These are phyloP conservation scores for Enteromius afrohamiltoni DNA, from an alignment of 2,797 vertebrate genomes.

Conservation along the genomic window DNA sequence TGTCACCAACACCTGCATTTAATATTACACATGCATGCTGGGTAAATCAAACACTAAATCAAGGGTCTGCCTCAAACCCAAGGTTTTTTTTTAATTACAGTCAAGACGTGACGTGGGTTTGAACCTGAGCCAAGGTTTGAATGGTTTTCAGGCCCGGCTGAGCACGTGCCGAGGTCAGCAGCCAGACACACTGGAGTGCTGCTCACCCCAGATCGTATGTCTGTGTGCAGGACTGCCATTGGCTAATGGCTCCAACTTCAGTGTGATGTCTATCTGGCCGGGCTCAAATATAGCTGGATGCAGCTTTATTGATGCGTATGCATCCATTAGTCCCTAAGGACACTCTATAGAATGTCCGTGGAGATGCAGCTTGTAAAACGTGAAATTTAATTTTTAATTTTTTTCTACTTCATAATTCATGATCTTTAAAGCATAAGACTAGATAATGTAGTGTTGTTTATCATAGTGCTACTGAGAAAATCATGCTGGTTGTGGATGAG, in stretches of 20 bases:
- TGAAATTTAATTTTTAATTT: too few species aligned
- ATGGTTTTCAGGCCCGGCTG: constrained; percentile 18
- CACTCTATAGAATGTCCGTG: background rate
- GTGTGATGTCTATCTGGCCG: background rate
- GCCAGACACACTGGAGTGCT: constrained; percentile 27
- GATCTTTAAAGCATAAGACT: background rate
- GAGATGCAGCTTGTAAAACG: background rate
- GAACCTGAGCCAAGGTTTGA: constrained; percentile 43
- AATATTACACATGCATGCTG: constrained; percentile 25
- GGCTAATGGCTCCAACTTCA: background rate
- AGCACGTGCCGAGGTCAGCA: constrained; percentile 36
- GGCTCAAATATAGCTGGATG: background rate
- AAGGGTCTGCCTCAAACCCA: constrained; percentile 1
- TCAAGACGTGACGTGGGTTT: constrained; percentile 4
- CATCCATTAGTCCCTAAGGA: background rate
- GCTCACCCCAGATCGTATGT: background rate
- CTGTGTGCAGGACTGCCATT: background rate
- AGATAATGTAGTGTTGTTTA: background rate
- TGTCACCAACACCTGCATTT: constrained; percentile 36
- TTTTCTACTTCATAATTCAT: background rate
- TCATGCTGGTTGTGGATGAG: background rate
- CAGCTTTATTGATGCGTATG: background rate
- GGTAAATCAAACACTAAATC: background rate
- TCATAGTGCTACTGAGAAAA: background rate
- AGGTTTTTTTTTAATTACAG: constrained; percentile 47